phyloP scores from a whole-genome alignment of 2,888 invertebrate species.

The Ceraclea dissimilis region DNA sequence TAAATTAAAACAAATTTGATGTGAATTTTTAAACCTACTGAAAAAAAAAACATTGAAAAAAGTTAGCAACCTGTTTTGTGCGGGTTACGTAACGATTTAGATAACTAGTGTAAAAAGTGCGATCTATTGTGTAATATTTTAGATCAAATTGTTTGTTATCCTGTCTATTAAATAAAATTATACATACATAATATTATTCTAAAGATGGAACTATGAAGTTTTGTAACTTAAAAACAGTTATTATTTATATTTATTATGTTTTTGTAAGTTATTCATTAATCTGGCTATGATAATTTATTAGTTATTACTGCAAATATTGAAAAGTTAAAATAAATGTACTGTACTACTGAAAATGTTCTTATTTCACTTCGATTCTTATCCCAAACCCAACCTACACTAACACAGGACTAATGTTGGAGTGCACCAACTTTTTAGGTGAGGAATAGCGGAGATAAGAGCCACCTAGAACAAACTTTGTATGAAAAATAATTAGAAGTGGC shows the following conservation, averaged over 20 bases:
- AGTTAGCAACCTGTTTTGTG: background rate
- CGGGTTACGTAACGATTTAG: background rate
- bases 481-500: too few relatives aligned
- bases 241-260: background rate
- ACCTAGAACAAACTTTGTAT: too few relatives aligned
- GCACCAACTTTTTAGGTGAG: too few relatives aligned
- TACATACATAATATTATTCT: background rate
- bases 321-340: conserved; percentile 2
- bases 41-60: background rate
- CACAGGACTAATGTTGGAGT: background rate
- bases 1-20: background rate
- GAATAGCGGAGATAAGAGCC: too few relatives aligned
- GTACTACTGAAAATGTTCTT: background rate
- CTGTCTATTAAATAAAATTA: background rate
- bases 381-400: background rate
- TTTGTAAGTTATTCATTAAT: background rate
- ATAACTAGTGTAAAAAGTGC: background rate
- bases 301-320: background rate
- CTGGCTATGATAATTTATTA: conserved; percentile 2
- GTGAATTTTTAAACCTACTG: background rate
- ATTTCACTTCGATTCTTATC: background rate
- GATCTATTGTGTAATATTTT: background rate
- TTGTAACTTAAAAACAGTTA: background rate
- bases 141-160: background rate
- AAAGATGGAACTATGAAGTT: background rate